These are phyloP conservation scores for Macaria notata DNA, from an alignment of 2,888 invertebrate genomes.

Conservation along the genomic window DNA sequence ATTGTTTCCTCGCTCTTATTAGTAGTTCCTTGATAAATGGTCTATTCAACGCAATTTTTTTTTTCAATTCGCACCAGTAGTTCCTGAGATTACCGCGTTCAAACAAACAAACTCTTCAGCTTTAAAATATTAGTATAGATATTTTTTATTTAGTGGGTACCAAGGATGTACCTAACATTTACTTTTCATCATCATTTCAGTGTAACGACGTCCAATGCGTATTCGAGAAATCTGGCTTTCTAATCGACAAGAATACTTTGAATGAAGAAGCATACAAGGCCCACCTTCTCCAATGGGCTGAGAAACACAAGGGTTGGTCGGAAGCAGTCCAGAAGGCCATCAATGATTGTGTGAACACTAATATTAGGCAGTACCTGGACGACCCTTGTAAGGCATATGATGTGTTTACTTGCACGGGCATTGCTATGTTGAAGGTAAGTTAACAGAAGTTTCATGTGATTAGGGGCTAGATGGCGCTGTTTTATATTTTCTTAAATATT, in stretches of 20 bases:
- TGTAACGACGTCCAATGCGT: constrained; percentile 71
- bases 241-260: constrained; percentile 55
- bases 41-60: no score
- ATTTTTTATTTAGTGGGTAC: no score
- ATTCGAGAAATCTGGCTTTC: constrained; percentile 70
- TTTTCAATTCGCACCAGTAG: no score
- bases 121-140: no score
- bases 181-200: constrained; percentile 37
- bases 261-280: constrained; percentile 63
- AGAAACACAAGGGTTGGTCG: constrained; percentile 58
- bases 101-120: no score
- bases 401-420: constrained; percentile 71
- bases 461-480: no score
- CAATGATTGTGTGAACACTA: constrained; percentile 64
- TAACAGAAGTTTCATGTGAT: background rate
- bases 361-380: constrained; percentile 64
- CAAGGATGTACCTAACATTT: no score
- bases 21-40: no score
- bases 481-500: no score
- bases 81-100: no score
- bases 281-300: constrained; percentile 61
- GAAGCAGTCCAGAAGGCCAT: constrained; percentile 62
- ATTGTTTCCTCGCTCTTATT: no score
- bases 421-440: constrained; percentile 71
- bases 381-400: constrained; percentile 70